Evolutionary conservation across 2,888 invertebrate species (phyloP).

Genomic region (Metacarcinus magister): DNA sequence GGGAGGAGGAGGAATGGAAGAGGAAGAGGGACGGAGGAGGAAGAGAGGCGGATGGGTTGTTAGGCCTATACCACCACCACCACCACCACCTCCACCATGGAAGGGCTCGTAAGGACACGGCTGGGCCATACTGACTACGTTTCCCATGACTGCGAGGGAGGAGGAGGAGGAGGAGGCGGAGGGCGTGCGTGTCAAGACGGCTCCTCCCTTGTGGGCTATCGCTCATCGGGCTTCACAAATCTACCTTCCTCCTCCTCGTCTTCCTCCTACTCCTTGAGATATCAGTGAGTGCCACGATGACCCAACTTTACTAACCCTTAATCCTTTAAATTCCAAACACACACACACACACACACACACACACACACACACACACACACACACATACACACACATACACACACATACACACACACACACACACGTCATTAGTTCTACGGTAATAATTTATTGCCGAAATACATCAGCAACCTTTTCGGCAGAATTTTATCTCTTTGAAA

Average conservation of each 20-base stretch:
- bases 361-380: slow-evolving; percentile 26
- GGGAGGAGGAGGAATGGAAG: not conserved
- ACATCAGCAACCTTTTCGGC: not conserved
- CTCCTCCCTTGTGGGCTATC: not conserved
- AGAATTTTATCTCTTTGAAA: slow-evolving; percentile 26
- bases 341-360: no score
- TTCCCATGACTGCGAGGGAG: slow-evolving; percentile 17
- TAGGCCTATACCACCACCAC: slow-evolving; percentile 9
- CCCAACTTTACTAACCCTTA: not conserved
- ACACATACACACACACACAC: not conserved
- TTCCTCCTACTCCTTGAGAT: not conserved
- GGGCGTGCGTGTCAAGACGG: not conserved
- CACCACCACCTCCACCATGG: not conserved
- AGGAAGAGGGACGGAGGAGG: not conserved
- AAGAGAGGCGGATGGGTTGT: not conserved
- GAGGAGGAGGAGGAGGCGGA: not conserved
- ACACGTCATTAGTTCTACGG: not conserved
- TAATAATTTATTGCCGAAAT: not conserved
- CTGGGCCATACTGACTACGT: not conserved
- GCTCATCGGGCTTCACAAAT: not conserved
- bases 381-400: slow-evolving; percentile 3
- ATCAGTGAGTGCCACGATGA: not conserved
- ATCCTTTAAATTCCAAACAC: not conserved
- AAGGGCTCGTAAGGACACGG: slow-evolving; percentile 8
- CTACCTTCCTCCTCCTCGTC: not conserved